Evolutionary conservation across 2,797 vertebrate genomes (phyloP), one percentile per base, ranked within the genome.

Genomic region (Dryobates pubescens): DNA sequence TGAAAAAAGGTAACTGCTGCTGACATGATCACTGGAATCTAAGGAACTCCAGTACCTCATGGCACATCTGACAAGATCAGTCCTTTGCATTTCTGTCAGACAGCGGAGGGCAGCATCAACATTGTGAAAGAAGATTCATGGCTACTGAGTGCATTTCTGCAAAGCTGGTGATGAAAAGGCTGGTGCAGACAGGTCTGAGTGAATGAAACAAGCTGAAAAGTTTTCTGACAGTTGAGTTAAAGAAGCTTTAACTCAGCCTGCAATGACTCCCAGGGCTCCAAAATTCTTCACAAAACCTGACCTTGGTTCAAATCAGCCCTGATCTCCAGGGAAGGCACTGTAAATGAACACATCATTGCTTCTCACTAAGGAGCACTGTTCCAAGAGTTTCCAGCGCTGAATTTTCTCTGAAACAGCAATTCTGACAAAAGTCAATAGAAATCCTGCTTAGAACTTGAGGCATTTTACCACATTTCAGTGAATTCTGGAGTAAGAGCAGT

Each of bases 81-180:
- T 8, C 22, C 79, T 73, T 68, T 26, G 36, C 26, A 7, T 32
- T 81, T 47, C 67, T 88, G 63, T 32, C 73, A 47, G 51, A 17
- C 36, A 78, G 89, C 23, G 90, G 76, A 90, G 69, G 93, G 59
- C 85, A 93, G 82, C 78, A 81, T 32, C 82, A 82, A 76, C 64
- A 30, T 45, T 86, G 24, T 45, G 71, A 32, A 70, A 51, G 82
- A 18, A 49, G 51, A 47, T 32, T 59, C 77, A 24, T 2, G 38
- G 82, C 18, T 71, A 23, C 30, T n/a, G 47, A 47, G 34, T 29
- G 43, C 29, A 11, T 23, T 75, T 74, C 89, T 91, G 79, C 69
- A 51, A 30, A 81, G 26, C 23, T 72, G 63, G 12, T 29, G 62
- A 36, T 65, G 22, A 69, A 74, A 86, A 36, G 47, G 22, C 19